Conservation (phyloP, 2,888 invertebrate species). For the Prosopocoilus inquinatus region DNA sequence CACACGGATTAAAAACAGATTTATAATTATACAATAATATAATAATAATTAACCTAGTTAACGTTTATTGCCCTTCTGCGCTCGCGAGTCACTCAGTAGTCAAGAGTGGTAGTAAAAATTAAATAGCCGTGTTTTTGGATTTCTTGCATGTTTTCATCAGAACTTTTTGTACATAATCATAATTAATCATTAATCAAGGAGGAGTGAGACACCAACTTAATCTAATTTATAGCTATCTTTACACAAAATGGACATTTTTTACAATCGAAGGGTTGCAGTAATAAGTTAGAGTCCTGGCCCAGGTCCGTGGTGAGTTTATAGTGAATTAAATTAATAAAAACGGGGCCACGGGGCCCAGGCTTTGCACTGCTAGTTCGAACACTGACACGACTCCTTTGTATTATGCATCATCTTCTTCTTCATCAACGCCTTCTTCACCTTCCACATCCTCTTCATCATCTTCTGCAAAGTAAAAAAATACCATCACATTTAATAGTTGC, state of each 20-base stretch:
- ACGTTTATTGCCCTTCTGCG: constrained; percentile 22
- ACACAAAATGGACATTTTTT: constrained; percentile 54
- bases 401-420: constrained; percentile 52
- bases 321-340: constrained; percentile 25
- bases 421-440: constrained; percentile 48
- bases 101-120: constrained; percentile 17
- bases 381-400: constrained; percentile 30
- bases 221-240: constrained; percentile 52
- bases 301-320: constrained; percentile 25
- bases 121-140: constrained; percentile 10
- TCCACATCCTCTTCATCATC: constrained; percentile 51
- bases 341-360: constrained; percentile 21
- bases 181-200: constrained; percentile 33
- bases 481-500: too few relatives aligned
- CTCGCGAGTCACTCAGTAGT: constrained; percentile 23
- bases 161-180: constrained; percentile 26
- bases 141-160: constrained; percentile 18
- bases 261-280: constrained; percentile 52
- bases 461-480: constrained; percentile 36
- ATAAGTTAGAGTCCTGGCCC: constrained; percentile 38
- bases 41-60: constrained; percentile 19
- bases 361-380: constrained; percentile 30
- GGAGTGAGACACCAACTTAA: constrained; percentile 49
- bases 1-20: constrained; percentile 21
- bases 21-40: constrained; percentile 20